Conservation (phyloP, 2,797 vertebrate genomes). For the Notamacropus eugenii region DNA sequence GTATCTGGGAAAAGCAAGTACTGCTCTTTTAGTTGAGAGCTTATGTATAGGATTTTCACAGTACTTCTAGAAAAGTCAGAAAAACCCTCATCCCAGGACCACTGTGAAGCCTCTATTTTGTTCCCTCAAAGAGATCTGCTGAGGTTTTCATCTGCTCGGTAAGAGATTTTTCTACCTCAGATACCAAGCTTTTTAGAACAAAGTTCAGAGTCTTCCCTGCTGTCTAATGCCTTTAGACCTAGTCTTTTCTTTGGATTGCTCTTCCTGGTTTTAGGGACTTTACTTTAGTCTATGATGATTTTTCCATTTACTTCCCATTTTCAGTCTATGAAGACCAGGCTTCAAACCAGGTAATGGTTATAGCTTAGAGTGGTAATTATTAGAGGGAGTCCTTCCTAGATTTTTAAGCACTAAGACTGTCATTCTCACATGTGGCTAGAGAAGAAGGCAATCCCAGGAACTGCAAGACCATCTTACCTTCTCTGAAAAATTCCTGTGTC, state of each 20-base stretch:
- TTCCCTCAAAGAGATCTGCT: neutral
- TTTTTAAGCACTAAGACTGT: neutral
- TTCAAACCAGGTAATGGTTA: neutral
- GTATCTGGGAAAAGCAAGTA: neutral
- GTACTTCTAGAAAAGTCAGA: neutral
- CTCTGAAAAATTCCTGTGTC: no score
- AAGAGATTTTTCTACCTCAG: neutral
- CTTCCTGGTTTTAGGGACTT: neutral
- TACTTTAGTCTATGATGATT: neutral
- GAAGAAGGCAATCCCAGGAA: no score
- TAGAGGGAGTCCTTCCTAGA: neutral
- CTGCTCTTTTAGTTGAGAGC: neutral
- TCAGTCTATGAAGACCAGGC: neutral
- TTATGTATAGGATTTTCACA: neutral
- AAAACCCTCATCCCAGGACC: neutral
- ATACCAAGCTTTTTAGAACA: neutral
- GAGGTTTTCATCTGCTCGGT: neutral
- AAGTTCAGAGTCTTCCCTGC: neutral
- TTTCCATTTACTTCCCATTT: neutral
- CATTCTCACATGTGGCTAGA: no score
- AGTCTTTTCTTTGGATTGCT: neutral
- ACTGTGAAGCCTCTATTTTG: neutral
- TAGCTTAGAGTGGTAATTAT: neutral
- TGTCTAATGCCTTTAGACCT: neutral
- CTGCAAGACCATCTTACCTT: no score